A percentile compares a stretch with the other conserved stretches of the same genome.
Conservation (phyloP, 2,888 invertebrate species). For the Globia sparganii region DNA sequence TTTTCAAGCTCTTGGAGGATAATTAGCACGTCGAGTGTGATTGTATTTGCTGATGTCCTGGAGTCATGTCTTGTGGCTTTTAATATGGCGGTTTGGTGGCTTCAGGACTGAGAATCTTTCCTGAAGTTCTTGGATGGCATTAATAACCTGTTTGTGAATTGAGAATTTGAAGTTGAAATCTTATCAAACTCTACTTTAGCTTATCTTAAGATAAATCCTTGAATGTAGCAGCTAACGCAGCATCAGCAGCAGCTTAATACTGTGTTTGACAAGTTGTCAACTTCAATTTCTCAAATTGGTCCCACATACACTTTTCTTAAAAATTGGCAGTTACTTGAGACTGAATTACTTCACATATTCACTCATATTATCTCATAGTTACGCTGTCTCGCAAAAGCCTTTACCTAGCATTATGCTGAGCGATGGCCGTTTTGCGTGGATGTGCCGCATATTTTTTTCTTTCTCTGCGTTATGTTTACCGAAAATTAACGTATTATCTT, state of each 20-base stretch:
- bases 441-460: no score
- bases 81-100: not conserved
- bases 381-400: no score
- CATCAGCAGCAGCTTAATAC: no score
- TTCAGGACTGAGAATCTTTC: not conserved
- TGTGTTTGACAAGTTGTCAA: not conserved
- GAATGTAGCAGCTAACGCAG: not conserved
- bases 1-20: conserved; percentile 21
- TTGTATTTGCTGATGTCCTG: conserved; percentile 27
- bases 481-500: no score
- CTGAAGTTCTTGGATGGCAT: not conserved
- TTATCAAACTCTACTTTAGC: not conserved
- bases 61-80: not conserved
- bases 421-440: no score
- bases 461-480: no score
- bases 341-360: not conserved
- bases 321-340: not conserved
- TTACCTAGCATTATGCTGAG: no score
- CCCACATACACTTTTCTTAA: not conserved
- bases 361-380: no score
- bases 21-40: conserved; percentile 39
- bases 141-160: not conserved
- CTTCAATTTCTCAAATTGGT: not conserved
- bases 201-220: not conserved
- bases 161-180: not conserved